These are phyloP conservation scores for Tuta absoluta DNA, from an alignment of 2,888 invertebrate species.

Conservation along the genomic window DNA sequence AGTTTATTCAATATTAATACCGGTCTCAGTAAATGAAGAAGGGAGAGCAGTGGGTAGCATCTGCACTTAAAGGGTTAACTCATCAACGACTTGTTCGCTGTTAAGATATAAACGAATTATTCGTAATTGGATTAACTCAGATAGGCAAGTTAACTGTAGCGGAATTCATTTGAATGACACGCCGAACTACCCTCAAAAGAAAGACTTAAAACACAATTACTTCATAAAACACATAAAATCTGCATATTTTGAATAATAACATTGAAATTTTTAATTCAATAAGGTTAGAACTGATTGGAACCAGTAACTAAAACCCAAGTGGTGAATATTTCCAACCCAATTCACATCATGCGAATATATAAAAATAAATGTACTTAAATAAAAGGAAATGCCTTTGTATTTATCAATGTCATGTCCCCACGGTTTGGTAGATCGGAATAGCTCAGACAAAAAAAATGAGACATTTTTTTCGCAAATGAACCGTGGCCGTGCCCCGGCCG, in stretches of 20 bases:
- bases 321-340: conserved; percentile 54
- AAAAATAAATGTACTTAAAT: conserved; percentile 58
- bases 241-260: neutral
- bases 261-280: neutral
- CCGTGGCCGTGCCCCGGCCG: conserved; percentile 63
- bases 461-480: conserved; percentile 79
- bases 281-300: neutral
- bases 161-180: conserved; percentile 67
- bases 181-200: conserved; percentile 62
- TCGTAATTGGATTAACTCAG: conserved; percentile 64
- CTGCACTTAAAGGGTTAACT: conserved; percentile 65
- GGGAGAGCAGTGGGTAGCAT: conserved; percentile 49
- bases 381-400: conserved; percentile 76
- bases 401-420: conserved; percentile 77
- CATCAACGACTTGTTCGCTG: conserved; percentile 47
- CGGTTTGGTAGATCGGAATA: conserved; percentile 44
- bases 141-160: conserved; percentile 56
- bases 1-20: neutral
- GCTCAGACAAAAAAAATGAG: conserved; percentile 59
- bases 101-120: conserved; percentile 65
- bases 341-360: conserved; percentile 73
- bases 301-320: conserved; percentile 15
- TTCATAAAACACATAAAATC: conserved; percentile 18
- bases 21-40: conserved; percentile 37
- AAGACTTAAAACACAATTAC: conserved; percentile 16